Percentiles rank a stretch among this genome's conserved stretches.
Conservation (phyloP, 2,113 vertebrate species). For the Pterocles orientalis region DNA sequence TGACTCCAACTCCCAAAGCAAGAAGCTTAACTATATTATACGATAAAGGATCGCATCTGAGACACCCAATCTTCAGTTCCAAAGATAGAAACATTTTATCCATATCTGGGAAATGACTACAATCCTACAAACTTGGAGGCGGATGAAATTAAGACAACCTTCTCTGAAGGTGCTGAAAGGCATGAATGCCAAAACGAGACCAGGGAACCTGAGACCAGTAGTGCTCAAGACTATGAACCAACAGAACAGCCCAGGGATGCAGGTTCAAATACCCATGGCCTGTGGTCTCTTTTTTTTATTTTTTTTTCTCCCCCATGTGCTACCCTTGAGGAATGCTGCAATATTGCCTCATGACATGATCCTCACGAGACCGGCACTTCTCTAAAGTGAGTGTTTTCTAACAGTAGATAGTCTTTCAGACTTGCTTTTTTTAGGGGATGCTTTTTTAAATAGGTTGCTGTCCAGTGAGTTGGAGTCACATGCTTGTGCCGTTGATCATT, state of each 20-base stretch:
- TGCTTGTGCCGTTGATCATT: background rate
- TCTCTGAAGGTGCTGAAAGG: background rate
- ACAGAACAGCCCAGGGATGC: background rate
- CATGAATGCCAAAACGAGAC: background rate
- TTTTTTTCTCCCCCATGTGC: no score
- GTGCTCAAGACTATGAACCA: background rate
- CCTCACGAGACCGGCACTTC: background rate
- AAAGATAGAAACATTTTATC: background rate
- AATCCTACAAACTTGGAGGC: background rate
- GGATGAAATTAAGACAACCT: background rate
- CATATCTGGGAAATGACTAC: background rate
- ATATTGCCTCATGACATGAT: background rate
- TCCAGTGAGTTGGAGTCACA: slow-evolving; percentile 14
- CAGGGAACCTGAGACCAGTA: background rate
- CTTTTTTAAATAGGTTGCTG: slow-evolving; percentile 13
- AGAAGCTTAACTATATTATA: background rate
- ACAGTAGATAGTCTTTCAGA: background rate
- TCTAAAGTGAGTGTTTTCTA: slow-evolving; percentile 33
- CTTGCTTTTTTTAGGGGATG: background rate
- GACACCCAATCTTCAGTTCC: background rate
- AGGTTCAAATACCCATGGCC: no score
- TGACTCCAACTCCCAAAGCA: background rate
- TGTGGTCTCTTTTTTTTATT: no score
- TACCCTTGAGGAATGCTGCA: background rate
- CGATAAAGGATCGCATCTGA: background rate